phyloP scores from a whole-genome alignment of 2,113 vertebrate species.

The Cyanoderma ruficeps region DNA sequence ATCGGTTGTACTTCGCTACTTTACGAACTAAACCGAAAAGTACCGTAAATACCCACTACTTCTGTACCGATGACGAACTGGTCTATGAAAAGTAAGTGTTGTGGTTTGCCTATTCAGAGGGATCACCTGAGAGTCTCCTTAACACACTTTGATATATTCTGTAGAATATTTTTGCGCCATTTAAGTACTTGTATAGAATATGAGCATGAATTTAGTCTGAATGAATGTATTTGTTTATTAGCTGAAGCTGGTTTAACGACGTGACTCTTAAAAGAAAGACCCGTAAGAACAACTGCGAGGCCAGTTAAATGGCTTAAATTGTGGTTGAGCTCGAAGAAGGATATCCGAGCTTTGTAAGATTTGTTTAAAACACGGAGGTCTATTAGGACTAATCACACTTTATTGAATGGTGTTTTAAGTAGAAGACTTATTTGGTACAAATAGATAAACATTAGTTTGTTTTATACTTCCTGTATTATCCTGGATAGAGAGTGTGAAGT shows the following conservation, averaged over 20 bases:
- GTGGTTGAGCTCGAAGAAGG: neutral
- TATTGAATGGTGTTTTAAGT: neutral
- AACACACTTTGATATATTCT: rapidly evolving
- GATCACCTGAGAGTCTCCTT: neutral
- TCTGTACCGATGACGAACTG: conserved; percentile 95
- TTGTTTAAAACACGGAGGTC: neutral
- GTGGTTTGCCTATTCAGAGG: rapidly evolving
- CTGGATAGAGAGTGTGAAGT: neutral
- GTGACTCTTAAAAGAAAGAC: neutral
- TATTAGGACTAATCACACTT: neutral
- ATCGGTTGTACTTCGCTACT: conserved; percentile 94
- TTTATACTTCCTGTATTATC: neutral
- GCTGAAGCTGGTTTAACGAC: neutral
- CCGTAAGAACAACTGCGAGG: neutral
- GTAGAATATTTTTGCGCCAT: rapidly evolving
- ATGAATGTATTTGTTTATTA: neutral
- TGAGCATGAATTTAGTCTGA: neutral
- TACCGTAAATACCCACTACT: conserved; percentile 94
- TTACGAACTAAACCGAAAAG: conserved; percentile 93
- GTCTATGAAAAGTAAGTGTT: conserved; percentile 95
- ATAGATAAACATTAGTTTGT: neutral
- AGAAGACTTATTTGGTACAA: neutral
- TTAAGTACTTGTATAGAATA: neutral
- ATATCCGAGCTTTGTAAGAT: neutral
- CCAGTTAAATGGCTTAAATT: neutral